These are phyloP conservation scores for Pitta sordida DNA, from an alignment of 2,113 vertebrate species.

Conservation along the genomic window DNA sequence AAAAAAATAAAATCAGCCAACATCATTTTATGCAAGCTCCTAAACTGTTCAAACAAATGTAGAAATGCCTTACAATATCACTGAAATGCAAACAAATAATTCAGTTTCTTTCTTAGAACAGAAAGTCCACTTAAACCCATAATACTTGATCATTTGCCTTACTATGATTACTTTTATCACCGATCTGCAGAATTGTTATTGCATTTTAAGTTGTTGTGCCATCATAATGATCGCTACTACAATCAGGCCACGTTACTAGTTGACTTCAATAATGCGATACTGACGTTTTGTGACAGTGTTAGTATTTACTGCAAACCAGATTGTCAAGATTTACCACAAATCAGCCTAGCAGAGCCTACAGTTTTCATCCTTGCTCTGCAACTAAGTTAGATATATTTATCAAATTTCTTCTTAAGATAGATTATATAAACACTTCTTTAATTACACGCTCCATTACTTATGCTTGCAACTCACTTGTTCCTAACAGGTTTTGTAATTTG, in stretches of 20 bases:
- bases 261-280: not conserved
- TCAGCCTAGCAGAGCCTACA: not conserved
- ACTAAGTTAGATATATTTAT: not conserved
- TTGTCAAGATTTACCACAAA: slow-evolving; percentile 9
- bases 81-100: slow-evolving; percentile 38
- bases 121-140: not conserved
- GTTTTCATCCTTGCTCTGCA: not conserved
- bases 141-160: not conserved
- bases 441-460: not conserved
- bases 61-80: slow-evolving; percentile 38
- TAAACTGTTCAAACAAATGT: slow-evolving; percentile 17
- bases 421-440: not conserved
- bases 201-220: not conserved
- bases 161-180: not conserved
- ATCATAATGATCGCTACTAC: not conserved
- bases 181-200: not conserved
- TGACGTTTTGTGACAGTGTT: not conserved
- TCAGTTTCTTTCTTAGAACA: not conserved
- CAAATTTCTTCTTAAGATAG: not conserved
- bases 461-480: not conserved
- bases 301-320: slow-evolving; percentile 10
- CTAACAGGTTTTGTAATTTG: not conserved
- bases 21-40: slow-evolving; percentile 27
- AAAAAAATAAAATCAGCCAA: slow-evolving; percentile 29
- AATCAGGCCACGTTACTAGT: not conserved